phyloP scores from a whole-genome alignment of 2,797 vertebrate species.

The Carduelis carduelis region DNA sequence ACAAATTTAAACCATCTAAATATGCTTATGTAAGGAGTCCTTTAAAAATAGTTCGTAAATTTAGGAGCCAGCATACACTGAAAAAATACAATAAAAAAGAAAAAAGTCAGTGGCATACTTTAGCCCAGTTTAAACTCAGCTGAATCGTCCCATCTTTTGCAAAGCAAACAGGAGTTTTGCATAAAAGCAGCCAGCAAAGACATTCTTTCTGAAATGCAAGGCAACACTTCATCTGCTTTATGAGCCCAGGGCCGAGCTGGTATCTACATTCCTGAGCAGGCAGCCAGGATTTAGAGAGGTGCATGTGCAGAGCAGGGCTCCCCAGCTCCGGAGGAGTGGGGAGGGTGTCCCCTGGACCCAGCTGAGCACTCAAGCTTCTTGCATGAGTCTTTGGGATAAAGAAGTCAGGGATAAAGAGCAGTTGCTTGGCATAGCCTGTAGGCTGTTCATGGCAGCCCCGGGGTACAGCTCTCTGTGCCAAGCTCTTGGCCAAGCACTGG shows the following conservation, averaged over 20 bases:
- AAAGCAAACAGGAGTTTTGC: background rate
- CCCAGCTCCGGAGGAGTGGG: background rate
- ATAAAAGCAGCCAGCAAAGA: background rate
- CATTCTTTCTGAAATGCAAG: background rate
- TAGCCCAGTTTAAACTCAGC: background rate
- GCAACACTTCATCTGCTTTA: background rate
- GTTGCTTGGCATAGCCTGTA: background rate
- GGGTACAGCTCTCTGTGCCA: background rate
- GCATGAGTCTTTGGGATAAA: background rate
- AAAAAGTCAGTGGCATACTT: background rate
- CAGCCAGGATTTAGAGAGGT: background rate
- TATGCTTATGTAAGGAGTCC: background rate
- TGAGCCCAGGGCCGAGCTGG: background rate
- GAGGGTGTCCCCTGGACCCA: background rate
- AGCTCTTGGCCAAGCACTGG: background rate
- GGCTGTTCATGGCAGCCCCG: fast-evolving
- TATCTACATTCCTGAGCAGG: background rate
- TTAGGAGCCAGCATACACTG: background rate
- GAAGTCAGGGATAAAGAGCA: background rate
- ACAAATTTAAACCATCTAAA: background rate
- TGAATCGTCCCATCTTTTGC: background rate
- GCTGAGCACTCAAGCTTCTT: background rate
- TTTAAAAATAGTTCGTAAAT: constrained; percentile 1
- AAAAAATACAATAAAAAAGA: constrained; percentile 9
- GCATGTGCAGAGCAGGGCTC: background rate